phyloP scores from a whole-genome alignment of 2,888 invertebrate genomes.

The Lepidochrysops patricia region DNA sequence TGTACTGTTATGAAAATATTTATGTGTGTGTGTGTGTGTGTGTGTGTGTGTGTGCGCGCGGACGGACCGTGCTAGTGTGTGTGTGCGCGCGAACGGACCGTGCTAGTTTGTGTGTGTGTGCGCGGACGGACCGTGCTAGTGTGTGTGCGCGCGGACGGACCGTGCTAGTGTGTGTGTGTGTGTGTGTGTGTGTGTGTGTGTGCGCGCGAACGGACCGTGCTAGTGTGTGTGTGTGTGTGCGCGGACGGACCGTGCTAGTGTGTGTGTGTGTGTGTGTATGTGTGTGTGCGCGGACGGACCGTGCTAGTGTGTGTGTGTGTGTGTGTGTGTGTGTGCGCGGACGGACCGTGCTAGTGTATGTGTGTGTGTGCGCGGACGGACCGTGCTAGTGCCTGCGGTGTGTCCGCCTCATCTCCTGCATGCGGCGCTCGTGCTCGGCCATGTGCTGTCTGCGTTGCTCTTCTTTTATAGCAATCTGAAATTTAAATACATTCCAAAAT shows the following conservation, averaged over 20 bases:
- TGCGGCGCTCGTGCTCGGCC: slow-evolving; percentile 87
- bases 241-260: no score
- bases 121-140: no score
- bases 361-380: slow-evolving; percentile 47
- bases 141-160: no score
- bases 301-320: slow-evolving; percentile 20
- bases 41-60: no score
- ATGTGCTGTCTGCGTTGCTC: slow-evolving; percentile 89
- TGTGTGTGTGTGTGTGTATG: slow-evolving; percentile 53
- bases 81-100: no score
- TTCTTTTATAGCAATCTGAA: slow-evolving; percentile 91
- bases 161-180: slow-evolving; percentile 20
- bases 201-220: no score
- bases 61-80: no score
- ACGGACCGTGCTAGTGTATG: slow-evolving; percentile 53
- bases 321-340: slow-evolving; percentile 30
- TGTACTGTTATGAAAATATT: slow-evolving; percentile 18
- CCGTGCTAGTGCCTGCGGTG: slow-evolving; percentile 70
- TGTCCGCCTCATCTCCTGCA: slow-evolving; percentile 81
- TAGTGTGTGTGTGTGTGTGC: slow-evolving; percentile 22
- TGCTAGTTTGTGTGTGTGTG: slow-evolving; percentile 23
- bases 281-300: no score
- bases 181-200: slow-evolving; percentile 22
- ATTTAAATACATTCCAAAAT: no score
- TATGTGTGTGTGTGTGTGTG: slow-evolving; percentile 41